Evolutionary conservation across 2,113 vertebrate genomes (phyloP), one percentile per base, ranked within the genome.

Genomic region (Lasiurus borealis): DNA sequence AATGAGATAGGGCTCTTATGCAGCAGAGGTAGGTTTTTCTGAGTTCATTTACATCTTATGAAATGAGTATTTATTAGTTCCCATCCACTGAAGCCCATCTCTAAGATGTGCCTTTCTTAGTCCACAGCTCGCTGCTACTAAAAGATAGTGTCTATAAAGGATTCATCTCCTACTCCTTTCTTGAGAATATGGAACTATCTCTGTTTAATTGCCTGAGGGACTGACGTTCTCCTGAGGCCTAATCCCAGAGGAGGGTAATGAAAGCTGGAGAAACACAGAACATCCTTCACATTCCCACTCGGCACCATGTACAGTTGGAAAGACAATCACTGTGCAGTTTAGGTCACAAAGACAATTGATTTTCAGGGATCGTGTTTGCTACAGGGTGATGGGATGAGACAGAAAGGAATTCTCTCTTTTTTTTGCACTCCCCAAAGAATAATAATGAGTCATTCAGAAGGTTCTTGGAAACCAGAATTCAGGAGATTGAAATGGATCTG

Each of bases 11-110:
- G 97, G 96, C n/a, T 92, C 97, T 95, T 93, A 97, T 98, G 95
- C 98, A 98, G 98, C 98, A 97, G 98, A 97, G 98, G 98, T 95
- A 97, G 98, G 98, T 98, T 98, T 98, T 98, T 96, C 97, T 97
- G 98, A 97, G 98, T 97, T 98, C 98, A 98, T 98, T 98, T 98
- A 97, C 98, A 98, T 97, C 98, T 95, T 97, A 97, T 97, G 97
- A 97, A 96, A 97, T 97, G 92, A 95, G 93, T n/a, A 91, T 95
- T 95, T 95, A 95, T 97, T 68, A 76, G 83, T 84, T 85, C 73
- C 84, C 78, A 82, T 68, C 73, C 21, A 16, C 36, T 0, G 86
- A 73, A 90, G 68, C 85, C 90, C 90, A 57, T 10, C 50, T 76
- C 23, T 3, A 19, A 72, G 71, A 31, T 19, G 90, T 77, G 48